phyloP scores from a whole-genome alignment of 2,888 invertebrate species.

The Oasisia sp. region DNA sequence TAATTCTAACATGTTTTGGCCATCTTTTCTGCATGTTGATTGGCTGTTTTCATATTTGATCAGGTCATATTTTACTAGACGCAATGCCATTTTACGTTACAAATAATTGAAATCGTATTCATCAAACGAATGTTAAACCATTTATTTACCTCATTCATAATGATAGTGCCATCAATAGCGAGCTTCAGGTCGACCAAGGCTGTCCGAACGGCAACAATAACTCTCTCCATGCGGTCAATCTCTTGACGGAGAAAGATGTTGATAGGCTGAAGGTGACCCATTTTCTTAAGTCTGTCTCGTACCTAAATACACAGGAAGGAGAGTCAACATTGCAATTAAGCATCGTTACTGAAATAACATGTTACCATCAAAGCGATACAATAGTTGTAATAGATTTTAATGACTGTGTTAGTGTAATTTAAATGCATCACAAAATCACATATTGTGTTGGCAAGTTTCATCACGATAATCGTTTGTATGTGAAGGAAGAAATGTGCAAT shows the following conservation, averaged over 20 bases:
- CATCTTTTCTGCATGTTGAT: no score
- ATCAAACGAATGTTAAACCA: not conserved
- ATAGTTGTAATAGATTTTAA: not conserved
- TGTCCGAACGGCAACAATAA: constrained; percentile 74
- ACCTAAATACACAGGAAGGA: constrained; percentile 50
- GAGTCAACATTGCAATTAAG: not conserved
- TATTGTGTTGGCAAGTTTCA: not conserved
- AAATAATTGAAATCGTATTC: not conserved
- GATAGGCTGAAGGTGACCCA: constrained; percentile 73
- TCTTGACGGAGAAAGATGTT: constrained; percentile 90
- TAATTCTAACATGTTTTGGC: no score
- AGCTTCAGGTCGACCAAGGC: constrained; percentile 82
- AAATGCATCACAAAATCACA: not conserved
- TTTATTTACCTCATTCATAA: constrained; percentile 31
- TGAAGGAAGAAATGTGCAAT: not conserved
- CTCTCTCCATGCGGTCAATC: constrained; percentile 87
- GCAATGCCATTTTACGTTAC: no score
- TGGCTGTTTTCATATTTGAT: no score
- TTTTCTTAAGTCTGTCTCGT: constrained; percentile 58
- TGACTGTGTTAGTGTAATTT: not conserved
- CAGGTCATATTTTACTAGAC: no score
- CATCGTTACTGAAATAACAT: not conserved
- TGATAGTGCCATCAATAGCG: constrained; percentile 81
- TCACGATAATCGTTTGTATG: not conserved
- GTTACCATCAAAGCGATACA: not conserved